phyloP scores from a whole-genome alignment of 2,797 vertebrate genomes.

The Acrossocheilus fasciatus region DNA sequence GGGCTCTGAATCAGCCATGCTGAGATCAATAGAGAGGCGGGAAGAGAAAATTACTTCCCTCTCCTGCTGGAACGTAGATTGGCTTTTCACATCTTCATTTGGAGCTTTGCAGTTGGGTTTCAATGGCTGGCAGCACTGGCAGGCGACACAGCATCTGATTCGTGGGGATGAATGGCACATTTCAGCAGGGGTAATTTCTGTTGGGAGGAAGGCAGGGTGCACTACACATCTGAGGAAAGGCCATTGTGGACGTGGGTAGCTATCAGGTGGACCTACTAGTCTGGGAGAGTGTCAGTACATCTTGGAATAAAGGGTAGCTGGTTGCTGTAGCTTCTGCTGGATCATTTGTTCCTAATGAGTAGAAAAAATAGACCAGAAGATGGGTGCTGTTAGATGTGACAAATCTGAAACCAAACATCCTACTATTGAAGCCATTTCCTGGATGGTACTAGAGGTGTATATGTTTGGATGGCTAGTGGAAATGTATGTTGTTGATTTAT shows the following conservation, averaged over 20 bases:
- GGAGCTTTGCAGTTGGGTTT: constrained; percentile 58
- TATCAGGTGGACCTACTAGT: constrained; percentile 22
- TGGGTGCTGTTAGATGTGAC: constrained; percentile 3
- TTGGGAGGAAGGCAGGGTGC: constrained; percentile 3
- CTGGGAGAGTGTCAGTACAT: constrained; percentile 30
- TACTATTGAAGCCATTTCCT: constrained; percentile 1
- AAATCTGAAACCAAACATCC: constrained; percentile 30
- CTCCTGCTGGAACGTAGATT: constrained; percentile 59
- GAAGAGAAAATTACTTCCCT: constrained; percentile 59
- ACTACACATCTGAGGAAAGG: constrained; percentile 17
- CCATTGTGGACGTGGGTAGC: constrained; percentile 33
- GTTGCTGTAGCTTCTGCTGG: constrained; percentile 22
- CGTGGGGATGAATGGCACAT: constrained; percentile 46
- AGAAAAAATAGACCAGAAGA: constrained; percentile 21
- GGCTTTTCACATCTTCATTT: constrained; percentile 69
- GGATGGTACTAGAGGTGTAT: background rate
- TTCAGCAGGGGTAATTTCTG: constrained; percentile 38
- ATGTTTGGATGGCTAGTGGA: background rate
- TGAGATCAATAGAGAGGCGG: constrained; percentile 57
- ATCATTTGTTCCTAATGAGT: constrained; percentile 10
- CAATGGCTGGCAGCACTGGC: constrained; percentile 38
- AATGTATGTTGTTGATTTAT: background rate
- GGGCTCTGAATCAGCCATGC: constrained; percentile 59
- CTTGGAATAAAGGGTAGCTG: constrained; percentile 27
- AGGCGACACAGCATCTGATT: constrained; percentile 40